These are phyloP conservation scores for Pseudeuparius sepicola DNA, from an alignment of 2,888 invertebrate species.

Conservation along the genomic window DNA sequence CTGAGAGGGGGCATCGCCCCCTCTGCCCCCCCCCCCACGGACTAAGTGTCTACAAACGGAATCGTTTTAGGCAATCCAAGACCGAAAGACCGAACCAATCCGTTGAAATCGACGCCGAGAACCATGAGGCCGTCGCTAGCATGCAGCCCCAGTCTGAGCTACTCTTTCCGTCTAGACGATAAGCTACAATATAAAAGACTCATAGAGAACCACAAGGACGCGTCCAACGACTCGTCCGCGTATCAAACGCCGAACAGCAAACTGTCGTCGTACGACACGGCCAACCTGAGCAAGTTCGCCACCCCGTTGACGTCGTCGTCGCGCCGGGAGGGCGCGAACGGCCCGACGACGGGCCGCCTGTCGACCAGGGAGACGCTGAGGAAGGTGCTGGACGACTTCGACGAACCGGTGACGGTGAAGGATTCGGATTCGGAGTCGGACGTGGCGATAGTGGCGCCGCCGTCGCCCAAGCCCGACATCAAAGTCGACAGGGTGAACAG, in stretches of 20 bases:
- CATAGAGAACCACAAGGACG: slow-evolving; percentile 37
- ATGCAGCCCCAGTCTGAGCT: slow-evolving; percentile 36
- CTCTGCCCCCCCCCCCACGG: too few relatives aligned
- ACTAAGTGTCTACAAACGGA: too few relatives aligned
- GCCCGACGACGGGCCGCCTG: slow-evolving; percentile 18
- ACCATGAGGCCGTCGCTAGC: slow-evolving; percentile 14
- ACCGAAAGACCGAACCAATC: slow-evolving; percentile 8
- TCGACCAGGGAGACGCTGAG: slow-evolving; percentile 29
- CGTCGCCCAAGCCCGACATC: slow-evolving; percentile 37
- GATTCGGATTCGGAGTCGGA: slow-evolving; percentile 37
- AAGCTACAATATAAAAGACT: slow-evolving; percentile 47
- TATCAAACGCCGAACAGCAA: slow-evolving; percentile 29
- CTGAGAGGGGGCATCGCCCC: too few relatives aligned
- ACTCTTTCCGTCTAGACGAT: slow-evolving; percentile 48
- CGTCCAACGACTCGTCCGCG: slow-evolving; percentile 24
- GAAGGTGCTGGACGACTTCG: slow-evolving; percentile 27
- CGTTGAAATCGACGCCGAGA: too few relatives aligned
- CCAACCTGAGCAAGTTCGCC: slow-evolving; percentile 17
- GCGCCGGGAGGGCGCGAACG: too few relatives aligned
- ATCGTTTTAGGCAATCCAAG: slow-evolving; percentile 9
- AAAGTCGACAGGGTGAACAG: slow-evolving; percentile 42
- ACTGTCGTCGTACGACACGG: slow-evolving; percentile 21
- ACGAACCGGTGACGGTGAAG: slow-evolving; percentile 30
- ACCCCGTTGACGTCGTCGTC: neutral
- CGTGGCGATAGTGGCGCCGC: slow-evolving; percentile 33